Evolutionary conservation across 2,888 invertebrate species (phyloP), one percentile per base, ranked within the genome.

Genomic region (Mimas tiliae): DNA sequence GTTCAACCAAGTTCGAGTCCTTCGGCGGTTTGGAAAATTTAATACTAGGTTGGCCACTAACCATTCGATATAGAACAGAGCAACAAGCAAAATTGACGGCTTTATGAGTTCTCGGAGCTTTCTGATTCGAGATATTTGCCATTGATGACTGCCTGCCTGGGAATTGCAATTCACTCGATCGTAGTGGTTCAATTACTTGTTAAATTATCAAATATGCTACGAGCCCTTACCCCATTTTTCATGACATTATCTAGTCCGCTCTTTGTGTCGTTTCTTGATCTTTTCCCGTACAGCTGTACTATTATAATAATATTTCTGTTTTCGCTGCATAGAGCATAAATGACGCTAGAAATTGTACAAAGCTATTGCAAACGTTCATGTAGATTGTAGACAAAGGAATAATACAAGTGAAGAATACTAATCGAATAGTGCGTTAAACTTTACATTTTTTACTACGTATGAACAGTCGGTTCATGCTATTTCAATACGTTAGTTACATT

Each of bases 341-440:
- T 65, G 58, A 48, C 21, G 48, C 55, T 65, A 48, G 48, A 34
- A 58, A 48, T 14, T 27, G 21, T 47, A 53, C 33, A 55, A 58
- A 58, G 48, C 34, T 48, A 55, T 48, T 34, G 48, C 48, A 58
- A 58, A 48, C 19, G 48, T 33, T 34, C 19, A 52, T 45, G 58
- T 38, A 34, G 16, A 65, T 58, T 45, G 58, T 38, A 34, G 16
- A 65, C 65, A 58, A 58, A 58, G 55, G 47, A 58, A 65, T 65
- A 34, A 34, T 58, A 19, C 65, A 34, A 12, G 34, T 19, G 21
- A 21, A 48, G 65, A 65, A 65, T 65, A 65, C 58, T 65, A 65
- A 65, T 65, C 33, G 45, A 48, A 64, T 38, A 42, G 19, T 58
- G 11, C n/a, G 38, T 58, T 58, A 16, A 58, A 58, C 58, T 58